phyloP scores from a whole-genome alignment of 1,140 invertebrate species.

The Chrysomallon squamiferum region DNA sequence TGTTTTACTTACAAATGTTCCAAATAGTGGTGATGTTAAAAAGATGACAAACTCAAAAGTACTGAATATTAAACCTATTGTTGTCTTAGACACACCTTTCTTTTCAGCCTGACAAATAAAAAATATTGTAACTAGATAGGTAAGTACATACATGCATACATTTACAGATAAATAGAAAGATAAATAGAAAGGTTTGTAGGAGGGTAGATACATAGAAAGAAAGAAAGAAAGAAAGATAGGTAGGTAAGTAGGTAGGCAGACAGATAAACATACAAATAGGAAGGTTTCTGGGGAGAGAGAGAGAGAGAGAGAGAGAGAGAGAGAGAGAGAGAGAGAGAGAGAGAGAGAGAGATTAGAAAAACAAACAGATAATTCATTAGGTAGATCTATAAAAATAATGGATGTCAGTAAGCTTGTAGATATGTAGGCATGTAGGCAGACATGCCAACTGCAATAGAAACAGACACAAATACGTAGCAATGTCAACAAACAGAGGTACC shows the following conservation, averaged over 20 bases:
- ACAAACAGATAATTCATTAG: neutral
- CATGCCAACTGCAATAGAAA: neutral
- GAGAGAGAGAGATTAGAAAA: too few species aligned
- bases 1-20: slow-evolving; percentile 73
- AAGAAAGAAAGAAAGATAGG: neutral
- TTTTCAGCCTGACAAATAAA: slow-evolving; percentile 73
- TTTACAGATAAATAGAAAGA: neutral
- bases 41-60: slow-evolving; percentile 93
- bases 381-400: neutral
- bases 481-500: neutral
- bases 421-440: neutral
- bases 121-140: neutral
- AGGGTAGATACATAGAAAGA: too few species aligned
- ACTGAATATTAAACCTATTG: slow-evolving; percentile 92
- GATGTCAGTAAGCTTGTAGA: neutral
- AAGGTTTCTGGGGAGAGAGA: neutral
- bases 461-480: neutral
- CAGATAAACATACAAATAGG: neutral
- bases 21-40: slow-evolving; percentile 86
- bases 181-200: neutral
- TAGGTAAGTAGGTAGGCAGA: neutral
- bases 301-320: neutral
- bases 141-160: neutral
- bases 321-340: neutral
- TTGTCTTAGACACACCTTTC: slow-evolving; percentile 84